phyloP scores from a whole-genome alignment of 1,140 invertebrate genomes.

The Phymastichus coffea region DNA sequence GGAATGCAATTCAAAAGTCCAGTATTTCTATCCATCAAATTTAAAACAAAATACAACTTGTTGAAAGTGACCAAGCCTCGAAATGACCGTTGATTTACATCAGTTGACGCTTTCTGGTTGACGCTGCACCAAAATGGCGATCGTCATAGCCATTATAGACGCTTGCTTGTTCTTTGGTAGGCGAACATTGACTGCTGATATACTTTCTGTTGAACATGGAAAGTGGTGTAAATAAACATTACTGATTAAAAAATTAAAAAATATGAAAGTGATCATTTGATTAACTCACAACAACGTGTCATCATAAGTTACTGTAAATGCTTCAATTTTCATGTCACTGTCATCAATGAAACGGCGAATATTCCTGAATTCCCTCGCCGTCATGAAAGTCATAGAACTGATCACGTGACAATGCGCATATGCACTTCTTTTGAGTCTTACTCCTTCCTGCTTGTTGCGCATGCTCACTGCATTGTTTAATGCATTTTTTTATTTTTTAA shows the following conservation, averaged over 20 bases:
- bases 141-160: conserved; percentile 4
- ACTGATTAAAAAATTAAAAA: no score
- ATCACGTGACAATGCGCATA: conserved; percentile 25
- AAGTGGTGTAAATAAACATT: no score
- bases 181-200: not conserved
- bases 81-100: conserved; percentile 29
- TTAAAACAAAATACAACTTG: conserved; percentile 23
- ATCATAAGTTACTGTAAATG: not conserved
- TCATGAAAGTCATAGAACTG: conserved; percentile 30
- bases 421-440: not conserved
- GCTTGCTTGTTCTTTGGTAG: not conserved
- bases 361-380: conserved; percentile 17
- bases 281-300: no score
- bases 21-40: conserved; percentile 14
- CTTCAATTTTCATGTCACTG: conserved; percentile 22
- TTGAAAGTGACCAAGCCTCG: conserved; percentile 22
- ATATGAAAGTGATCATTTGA: not conserved
- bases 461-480: not conserved
- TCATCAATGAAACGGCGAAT: conserved; percentile 26
- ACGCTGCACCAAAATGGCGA: conserved; percentile 27
- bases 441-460: conserved; percentile 9
- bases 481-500: conserved; percentile 10
- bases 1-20: not conserved
- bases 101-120: conserved; percentile 24
- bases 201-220: not conserved